A percentile compares a stretch with the other conserved stretches of the same genome.
phyloP scores from a whole-genome alignment of 2,888 invertebrate genomes.

The Dugesia japonica region DNA sequence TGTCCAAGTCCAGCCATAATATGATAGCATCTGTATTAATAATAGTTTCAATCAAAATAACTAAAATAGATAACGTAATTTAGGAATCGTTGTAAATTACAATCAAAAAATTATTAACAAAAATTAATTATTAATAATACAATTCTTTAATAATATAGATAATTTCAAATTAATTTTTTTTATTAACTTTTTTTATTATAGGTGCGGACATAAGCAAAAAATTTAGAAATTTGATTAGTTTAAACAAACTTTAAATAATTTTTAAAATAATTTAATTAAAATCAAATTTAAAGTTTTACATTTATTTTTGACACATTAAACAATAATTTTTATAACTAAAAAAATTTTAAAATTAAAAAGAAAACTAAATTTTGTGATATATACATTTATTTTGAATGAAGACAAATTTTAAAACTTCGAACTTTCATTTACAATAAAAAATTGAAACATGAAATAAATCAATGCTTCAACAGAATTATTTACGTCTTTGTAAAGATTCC shows the following conservation, averaged over 20 bases:
- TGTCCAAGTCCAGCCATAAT: slow-evolving; percentile 35
- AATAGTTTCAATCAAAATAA: not conserved
- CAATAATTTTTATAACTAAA: too few species aligned
- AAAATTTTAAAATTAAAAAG: too few species aligned
- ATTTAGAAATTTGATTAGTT: not conserved
- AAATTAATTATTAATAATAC: not conserved
- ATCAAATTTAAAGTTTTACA: too few species aligned
- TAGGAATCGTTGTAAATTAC: too few species aligned
- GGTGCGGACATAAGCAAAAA: not conserved
- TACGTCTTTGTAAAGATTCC: slow-evolving; percentile 20
- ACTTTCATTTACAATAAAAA: slow-evolving; percentile 17
- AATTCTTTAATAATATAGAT: not conserved
- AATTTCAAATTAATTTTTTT: not conserved
- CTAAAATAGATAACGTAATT: too few species aligned
- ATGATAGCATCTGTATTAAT: slow-evolving; percentile 27
- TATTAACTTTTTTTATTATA: not conserved
- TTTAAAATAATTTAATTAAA: too few species aligned
- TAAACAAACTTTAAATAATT: not conserved
- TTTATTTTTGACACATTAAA: too few species aligned
- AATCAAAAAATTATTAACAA: not conserved
- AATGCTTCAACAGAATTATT: not conserved
- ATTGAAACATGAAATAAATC: not conserved
- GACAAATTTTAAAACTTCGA: not conserved
- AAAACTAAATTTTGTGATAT: not conserved
- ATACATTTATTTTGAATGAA: not conserved